Evolutionary conservation across 2,113 vertebrate species (phyloP).

Genomic region (Zingel zingel): DNA sequence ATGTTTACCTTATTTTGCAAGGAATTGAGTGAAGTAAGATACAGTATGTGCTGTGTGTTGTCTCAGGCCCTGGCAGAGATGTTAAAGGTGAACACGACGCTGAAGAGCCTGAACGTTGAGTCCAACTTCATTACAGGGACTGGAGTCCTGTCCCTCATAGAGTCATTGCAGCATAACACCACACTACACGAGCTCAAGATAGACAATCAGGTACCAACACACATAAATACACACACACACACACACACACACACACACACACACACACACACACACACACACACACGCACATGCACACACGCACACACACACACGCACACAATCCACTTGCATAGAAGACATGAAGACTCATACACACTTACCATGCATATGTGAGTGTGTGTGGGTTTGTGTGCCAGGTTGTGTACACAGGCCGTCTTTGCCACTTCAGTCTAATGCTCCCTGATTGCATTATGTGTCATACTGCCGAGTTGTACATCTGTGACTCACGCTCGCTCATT

Average conservation of each 20-base stretch:
- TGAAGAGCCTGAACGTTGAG: slow-evolving; percentile 96
- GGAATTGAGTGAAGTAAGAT: background rate
- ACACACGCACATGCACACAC: background rate
- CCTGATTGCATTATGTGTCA: slow-evolving; percentile 30
- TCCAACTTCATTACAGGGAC: slow-evolving; percentile 98
- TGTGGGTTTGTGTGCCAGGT: slow-evolving; percentile 18
- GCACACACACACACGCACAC: background rate
- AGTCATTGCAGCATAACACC: slow-evolving; percentile 90
- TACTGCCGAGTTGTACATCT: background rate
- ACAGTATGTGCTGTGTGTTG: slow-evolving; percentile 16
- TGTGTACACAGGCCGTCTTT: slow-evolving; percentile 48
- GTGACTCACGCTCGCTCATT: slow-evolving; percentile 29
- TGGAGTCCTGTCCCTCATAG: slow-evolving; percentile 90
- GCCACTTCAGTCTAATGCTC: slow-evolving; percentile 49
- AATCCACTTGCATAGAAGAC: background rate
- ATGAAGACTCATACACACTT: background rate
- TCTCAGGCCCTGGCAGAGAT: slow-evolving; percentile 94
- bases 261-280: too few species aligned
- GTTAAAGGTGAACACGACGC: slow-evolving; percentile 91
- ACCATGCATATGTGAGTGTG: background rate
- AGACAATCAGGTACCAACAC: slow-evolving; percentile 92
- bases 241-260: background rate
- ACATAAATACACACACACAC: background rate
- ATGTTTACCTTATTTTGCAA: background rate
- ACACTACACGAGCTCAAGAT: slow-evolving; percentile 95